These are phyloP conservation scores for Micronycteris hirsuta DNA, from an alignment of 2,113 vertebrate species.

Conservation along the genomic window DNA sequence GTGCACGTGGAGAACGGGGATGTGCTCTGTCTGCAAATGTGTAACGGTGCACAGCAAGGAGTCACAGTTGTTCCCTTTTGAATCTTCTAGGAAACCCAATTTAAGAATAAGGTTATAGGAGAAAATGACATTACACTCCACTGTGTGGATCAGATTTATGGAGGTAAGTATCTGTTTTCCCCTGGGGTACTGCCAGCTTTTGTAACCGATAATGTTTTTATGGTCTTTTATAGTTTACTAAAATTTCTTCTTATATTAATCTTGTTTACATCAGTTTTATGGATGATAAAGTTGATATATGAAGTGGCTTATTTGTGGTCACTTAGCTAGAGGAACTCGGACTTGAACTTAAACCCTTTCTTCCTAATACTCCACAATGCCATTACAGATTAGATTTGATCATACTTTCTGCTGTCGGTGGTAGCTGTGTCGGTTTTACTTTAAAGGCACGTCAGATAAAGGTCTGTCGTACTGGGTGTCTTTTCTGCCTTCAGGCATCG, in stretches of 20 bases:
- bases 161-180: constrained; percentile 80
- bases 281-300: neutral
- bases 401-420: neutral
- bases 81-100: constrained; percentile 82
- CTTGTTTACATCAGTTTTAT: neutral
- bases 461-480: neutral
- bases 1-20: too few species aligned
- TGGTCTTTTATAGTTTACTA: neutral
- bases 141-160: constrained; percentile 90
- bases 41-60: neutral
- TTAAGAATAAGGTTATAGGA: constrained; percentile 90
- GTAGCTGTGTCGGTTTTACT: neutral
- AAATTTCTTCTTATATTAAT: neutral
- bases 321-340: neutral
- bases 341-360: neutral
- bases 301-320: neutral
- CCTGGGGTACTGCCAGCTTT: neutral
- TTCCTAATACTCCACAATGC: neutral
- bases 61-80: constrained; percentile 29
- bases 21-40: neutral
- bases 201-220: neutral
- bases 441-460: neutral
- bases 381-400: neutral
- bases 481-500: neutral
- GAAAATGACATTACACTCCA: constrained; percentile 92